Evolutionary conservation across 2,797 vertebrate genomes (phyloP).

Genomic region (Phaenicophaeus curvirostris): DNA sequence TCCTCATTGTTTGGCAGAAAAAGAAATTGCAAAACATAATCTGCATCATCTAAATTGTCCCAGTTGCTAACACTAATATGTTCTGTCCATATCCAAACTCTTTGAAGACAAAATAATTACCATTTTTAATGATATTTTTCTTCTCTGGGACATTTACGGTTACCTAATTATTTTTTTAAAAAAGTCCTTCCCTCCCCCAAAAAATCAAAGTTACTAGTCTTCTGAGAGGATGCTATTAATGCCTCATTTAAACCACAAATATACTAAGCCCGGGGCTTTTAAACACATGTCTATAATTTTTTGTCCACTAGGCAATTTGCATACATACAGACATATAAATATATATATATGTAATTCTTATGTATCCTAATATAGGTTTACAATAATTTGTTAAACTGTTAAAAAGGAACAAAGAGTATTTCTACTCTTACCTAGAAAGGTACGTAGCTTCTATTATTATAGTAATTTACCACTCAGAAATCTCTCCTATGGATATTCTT

Average conservation of each 20-base stretch:
- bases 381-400: neutral
- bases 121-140: neutral
- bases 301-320: neutral
- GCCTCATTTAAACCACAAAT: neutral
- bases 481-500: neutral
- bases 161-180: neutral
- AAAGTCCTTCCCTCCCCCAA: neutral
- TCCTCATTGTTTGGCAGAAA: neutral
- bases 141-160: neutral
- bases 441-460: neutral
- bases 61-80: neutral
- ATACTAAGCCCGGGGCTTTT: neutral
- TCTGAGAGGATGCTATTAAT: neutral
- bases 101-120: neutral
- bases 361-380: neutral
- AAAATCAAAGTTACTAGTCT: neutral
- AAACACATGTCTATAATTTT: neutral
- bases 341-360: neutral
- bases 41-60: neutral
- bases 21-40: neutral
- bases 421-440: neutral
- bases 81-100: neutral
- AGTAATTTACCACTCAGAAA: neutral
- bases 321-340: neutral
- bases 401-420: neutral